phyloP scores from a whole-genome alignment of 2,113 vertebrate genomes.

The Coturnix japonica region DNA sequence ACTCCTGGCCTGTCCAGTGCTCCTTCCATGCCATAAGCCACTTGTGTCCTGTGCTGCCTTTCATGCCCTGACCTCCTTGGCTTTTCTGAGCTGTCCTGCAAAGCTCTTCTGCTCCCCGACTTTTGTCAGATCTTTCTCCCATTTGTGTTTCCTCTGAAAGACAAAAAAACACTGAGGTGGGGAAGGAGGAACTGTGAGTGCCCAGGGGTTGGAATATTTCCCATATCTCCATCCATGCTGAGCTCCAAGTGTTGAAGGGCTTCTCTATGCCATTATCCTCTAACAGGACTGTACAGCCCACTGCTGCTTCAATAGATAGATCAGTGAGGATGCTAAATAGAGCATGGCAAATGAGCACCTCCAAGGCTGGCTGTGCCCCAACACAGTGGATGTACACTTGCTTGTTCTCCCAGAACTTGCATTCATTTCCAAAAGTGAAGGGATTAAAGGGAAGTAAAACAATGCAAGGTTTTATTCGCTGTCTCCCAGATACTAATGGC shows the following conservation, averaged over 20 bases:
- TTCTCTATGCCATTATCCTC: neutral
- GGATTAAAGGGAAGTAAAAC: neutral
- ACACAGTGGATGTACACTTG: neutral
- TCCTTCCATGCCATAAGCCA: neutral
- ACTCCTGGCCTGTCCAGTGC: neutral
- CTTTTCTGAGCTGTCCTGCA: neutral
- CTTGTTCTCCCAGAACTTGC: neutral
- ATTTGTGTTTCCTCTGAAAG: neutral
- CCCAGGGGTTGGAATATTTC: neutral
- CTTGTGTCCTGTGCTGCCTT: neutral
- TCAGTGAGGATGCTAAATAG: neutral
- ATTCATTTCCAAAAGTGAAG: neutral
- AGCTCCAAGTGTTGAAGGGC: neutral
- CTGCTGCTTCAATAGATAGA: neutral
- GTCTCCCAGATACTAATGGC: neutral
- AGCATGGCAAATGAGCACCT: neutral
- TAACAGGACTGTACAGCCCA: neutral
- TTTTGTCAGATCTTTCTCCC: neutral
- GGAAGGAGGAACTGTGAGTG: neutral
- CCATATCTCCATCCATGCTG: accelerated
- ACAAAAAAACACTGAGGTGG: neutral
- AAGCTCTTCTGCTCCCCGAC: neutral
- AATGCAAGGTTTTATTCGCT: neutral
- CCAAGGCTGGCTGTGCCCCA: neutral
- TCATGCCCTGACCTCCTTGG: neutral